Evolutionary conservation across 2,797 vertebrate species (phyloP), one percentile per base, ranked within the genome.

Genomic region (Hyperoplus lanceolatus): DNA sequence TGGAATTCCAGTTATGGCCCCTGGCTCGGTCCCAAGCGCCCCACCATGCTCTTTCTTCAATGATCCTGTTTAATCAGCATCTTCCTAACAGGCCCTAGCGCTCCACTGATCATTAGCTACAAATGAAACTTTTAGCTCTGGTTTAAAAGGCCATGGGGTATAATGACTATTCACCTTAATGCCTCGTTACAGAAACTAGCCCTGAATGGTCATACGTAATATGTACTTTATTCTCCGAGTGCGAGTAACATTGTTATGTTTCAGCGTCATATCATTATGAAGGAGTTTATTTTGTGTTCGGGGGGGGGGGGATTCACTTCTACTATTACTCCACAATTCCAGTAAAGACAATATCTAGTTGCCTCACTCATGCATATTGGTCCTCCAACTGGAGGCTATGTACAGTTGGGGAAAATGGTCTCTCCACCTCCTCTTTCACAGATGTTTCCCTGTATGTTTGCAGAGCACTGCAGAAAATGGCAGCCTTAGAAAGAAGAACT

Each of bases 401-500:
- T 29, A 1, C 46, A 9, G 18, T 7, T 45, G 0, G n/a, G 0
- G 39, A 57, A 70, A 42, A 1, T 51, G 7, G 10, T 16, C n/a
- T 65, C n/a, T 21, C 51, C 43, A 12, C 21, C 46, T 72, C 67
- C 9, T 59, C 5, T 36, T n/a, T 49, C 15, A 74, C 21, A 55
- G 38, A 73, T 73, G 65, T 66, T 64, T 70, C 48, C 15, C 13
- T 29, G 21, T 15, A 4, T 46, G 7, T 36, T 16, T 48, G 61
- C 63, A 45, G 53, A 63, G 59, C 42, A n/a, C 9, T 4, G 42
- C 0, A 54, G 64, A 84, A 87, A 81, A 78, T 65, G 65, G 74
- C 81, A 83, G 64, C 62, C 77, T 41, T 0, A 83, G 68, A 90
- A 90, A 91, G 87, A 80, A 91, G 91, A 91, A 89, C 86, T 89